Base-by-base conservation (phyloP, 64 coral and sea anemone genomes). In the Acropora tenuis region DNA sequence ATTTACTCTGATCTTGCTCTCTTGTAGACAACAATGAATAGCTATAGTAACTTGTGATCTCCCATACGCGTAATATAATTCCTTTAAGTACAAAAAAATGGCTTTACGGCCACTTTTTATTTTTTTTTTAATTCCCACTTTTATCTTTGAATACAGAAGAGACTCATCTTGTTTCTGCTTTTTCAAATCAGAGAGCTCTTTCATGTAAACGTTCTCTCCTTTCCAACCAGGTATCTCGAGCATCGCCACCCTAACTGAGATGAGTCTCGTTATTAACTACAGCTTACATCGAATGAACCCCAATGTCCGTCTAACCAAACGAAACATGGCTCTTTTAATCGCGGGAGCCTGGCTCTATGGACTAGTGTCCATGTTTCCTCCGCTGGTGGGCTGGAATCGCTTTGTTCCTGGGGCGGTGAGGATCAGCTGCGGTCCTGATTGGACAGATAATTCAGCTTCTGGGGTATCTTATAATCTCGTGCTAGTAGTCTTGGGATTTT, bases 391-490 rank as follows among this genome's bases (percentile, higher is more conserved):
- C 3, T 95, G 94, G 90, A 92, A 74, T 45, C 78, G 79, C 8
- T 95, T 89, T 16, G 94, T 89, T 0, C 94, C 90, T 8, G 90
- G 90, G 0, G 18, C 94, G 1, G 90, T 90, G n/a, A 44, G 78
- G 2, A 48, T 95, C 47, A 95, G 94, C 44, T 95, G 94, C 67
- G 77, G 88, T 2, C 94, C 94, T 1, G 94, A 95, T 9, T 95
- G 94, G 94, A 79, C 45, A 5, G 87, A 86, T 46, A 69, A 75
- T 16, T 50, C 86, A 41, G 8, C 68, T 9, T 69, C 80, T 8
- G 86, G 74, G 12, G 4, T 92, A 15, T 66, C 85, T 0, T 95
- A 95, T 17, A 95, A 88, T 66, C 46, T 92, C 6, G 73, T 77
- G 5, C 80, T 95, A 12, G 71, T 95, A 7, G n/a, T 88, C 9